A percentile compares a stretch with the other conserved stretches of the same genome.
Evolutionary conservation across 2,113 vertebrate species (phyloP).

Genomic region (Gambusia affinis): DNA sequence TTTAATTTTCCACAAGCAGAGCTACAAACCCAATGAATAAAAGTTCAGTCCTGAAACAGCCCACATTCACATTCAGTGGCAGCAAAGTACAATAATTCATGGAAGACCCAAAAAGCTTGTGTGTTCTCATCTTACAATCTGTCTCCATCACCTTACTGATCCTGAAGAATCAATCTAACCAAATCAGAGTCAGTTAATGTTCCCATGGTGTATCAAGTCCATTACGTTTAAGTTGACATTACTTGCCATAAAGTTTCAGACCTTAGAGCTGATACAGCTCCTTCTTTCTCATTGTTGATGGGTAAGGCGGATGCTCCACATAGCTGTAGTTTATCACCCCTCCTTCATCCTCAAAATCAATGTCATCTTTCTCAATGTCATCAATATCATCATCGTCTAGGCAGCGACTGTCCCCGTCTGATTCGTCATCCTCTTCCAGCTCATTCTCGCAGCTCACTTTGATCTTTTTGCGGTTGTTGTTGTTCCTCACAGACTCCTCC

Average conservation of each 20-base stretch:
- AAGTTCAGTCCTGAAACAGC: not conserved
- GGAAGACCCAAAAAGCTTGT: not conserved
- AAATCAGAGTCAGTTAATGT: not conserved
- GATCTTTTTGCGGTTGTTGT: slow-evolving; percentile 74
- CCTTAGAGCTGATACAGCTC: slow-evolving; percentile 50
- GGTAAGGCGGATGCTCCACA: slow-evolving; percentile 63
- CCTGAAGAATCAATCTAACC: not conserved
- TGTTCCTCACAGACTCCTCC: slow-evolving; percentile 91
- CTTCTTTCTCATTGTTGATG: slow-evolving; percentile 37
- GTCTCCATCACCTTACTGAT: not conserved
- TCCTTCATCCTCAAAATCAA: slow-evolving; percentile 55
- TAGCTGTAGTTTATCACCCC: slow-evolving; percentile 77
- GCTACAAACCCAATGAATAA: not conserved
- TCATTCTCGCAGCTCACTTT: slow-evolving; percentile 33
- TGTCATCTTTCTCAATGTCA: slow-evolving; percentile 52
- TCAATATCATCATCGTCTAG: slow-evolving; percentile 63
- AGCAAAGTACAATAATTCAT: not conserved
- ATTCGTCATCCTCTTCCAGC: slow-evolving; percentile 44
- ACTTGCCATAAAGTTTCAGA: not conserved
- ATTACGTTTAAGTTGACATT: not conserved
- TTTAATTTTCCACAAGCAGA: not conserved
- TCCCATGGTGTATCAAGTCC: not conserved
- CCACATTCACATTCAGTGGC: slow-evolving; percentile 11
- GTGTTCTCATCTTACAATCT: not conserved
- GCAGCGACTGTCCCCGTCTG: slow-evolving; percentile 64